Percentiles rank a stretch among this genome's conserved stretches.
Conservation (phyloP, 2,113 vertebrate genomes). For the Rhabdornis inornatus region DNA sequence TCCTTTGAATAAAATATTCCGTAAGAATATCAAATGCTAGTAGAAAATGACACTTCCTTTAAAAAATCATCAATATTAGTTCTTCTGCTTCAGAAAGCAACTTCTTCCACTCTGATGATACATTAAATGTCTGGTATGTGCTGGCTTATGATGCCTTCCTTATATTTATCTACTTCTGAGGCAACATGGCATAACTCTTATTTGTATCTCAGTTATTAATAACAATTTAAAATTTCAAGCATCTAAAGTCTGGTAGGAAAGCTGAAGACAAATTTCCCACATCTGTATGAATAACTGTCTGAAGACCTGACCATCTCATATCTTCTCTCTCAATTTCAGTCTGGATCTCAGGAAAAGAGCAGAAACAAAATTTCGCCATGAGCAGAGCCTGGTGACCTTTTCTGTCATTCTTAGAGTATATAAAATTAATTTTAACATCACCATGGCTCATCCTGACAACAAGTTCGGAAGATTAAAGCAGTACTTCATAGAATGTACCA, state of each 20-base stretch:
- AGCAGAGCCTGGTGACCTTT: neutral
- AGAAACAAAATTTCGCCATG: neutral
- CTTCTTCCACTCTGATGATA: neutral
- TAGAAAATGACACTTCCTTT: neutral
- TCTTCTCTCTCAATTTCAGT: neutral
- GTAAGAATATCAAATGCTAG: neutral
- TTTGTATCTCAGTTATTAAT: neutral
- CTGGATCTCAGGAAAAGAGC: neutral
- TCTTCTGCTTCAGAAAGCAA: neutral
- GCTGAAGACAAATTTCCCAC: neutral
- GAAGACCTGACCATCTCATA: neutral
- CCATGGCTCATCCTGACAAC: neutral
- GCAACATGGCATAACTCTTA: neutral
- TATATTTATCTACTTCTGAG: neutral
- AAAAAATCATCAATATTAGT: neutral
- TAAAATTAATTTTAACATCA: neutral
- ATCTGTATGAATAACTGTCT: neutral
- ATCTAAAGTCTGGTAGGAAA: neutral
- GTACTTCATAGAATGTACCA: neutral
- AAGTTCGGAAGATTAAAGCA: neutral
- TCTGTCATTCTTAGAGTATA: neutral
- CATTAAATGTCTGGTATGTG: neutral
- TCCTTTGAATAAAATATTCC: neutral
- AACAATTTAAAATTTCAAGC: neutral
- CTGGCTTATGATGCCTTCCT: neutral